Base-by-base conservation (phyloP, 1,140 invertebrate species). In the Drosophila navojoa region DNA sequence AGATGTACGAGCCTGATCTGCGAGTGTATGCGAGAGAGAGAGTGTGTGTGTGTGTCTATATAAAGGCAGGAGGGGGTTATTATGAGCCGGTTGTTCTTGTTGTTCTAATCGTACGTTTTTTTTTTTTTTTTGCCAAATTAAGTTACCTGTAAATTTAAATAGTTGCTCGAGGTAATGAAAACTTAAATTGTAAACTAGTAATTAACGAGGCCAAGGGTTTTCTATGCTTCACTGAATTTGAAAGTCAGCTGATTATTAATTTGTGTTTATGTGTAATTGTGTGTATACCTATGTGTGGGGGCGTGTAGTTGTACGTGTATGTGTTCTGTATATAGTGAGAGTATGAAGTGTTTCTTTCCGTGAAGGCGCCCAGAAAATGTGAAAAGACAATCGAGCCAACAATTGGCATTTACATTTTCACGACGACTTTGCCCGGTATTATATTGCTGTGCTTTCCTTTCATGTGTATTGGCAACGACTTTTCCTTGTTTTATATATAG, bases 321-420 rank as follows among this genome's bases (percentile, higher is more conserved):
- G n/a, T 22, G 9, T 40, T 3, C 5, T 40, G 10, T 32, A n/a
- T 53, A 1, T 19, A 15, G 32, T 32, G 9, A 13, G 9, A 44
- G 38, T 55, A n/a, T 55, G 25, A 45, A 10, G 42, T 32, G 53
- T 10, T n/a, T 52, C 19, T 50, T 13, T 58, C 52, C 32, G 52
- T 29, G 47, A 47, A 59, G 45, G 62, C 70, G 63, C 66, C 74
- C 63, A 68, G 77, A 45, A 85, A 73, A 64, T 58, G 49, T 81
- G 55, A 49, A 87, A 76, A 81, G 61, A 67, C 66, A 78, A 77
- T 55, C 50, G 61, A 82, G 11, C 42, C 2, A 67, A 60, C 58
- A 60, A 60, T 70, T 81, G 53, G 49, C 62, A 54, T 74, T 53
- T 58, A 70, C 58, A 72, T 64, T 66, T 81, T 54, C 66, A 42